These are phyloP conservation scores for Neomicropteryx cornuta DNA, from an alignment of 1,140 invertebrate genomes.

Conservation along the genomic window DNA sequence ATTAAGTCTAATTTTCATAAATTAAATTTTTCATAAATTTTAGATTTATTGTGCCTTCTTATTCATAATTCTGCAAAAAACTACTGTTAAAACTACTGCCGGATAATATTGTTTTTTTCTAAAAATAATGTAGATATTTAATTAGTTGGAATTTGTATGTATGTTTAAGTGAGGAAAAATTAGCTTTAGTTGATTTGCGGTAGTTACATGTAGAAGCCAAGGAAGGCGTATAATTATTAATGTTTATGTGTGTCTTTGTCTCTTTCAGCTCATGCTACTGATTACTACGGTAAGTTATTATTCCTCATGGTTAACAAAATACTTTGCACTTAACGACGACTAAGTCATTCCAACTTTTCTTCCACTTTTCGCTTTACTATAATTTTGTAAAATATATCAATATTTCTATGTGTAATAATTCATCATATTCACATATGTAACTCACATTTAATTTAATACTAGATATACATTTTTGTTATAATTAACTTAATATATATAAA, in stretches of 20 bases:
- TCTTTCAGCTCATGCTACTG: slow-evolving; percentile 86
- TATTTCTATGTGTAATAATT: too few relatives aligned
- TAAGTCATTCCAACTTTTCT: slow-evolving; percentile 16
- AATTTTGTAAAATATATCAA: too few relatives aligned
- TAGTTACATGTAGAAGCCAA: not conserved
- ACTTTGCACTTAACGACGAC: slow-evolving; percentile 16
- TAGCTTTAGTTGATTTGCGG: not conserved
- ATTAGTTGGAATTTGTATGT: not conserved
- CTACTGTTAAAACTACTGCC: not conserved
- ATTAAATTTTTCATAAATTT: too few relatives aligned
- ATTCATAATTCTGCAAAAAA: not conserved
- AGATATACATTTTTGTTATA: too few relatives aligned
- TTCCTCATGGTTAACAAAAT: slow-evolving; percentile 52
- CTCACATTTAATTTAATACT: too few relatives aligned
- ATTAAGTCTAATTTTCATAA: too few relatives aligned
- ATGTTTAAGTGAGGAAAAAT: not conserved
- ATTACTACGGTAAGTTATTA: slow-evolving; percentile 97
- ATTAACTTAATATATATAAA: too few relatives aligned
- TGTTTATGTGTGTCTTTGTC: slow-evolving; percentile 52
- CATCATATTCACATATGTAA: too few relatives aligned
- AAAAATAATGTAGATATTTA: not conserved
- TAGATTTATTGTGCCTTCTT: too few relatives aligned
- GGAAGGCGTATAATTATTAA: slow-evolving; percentile 8
- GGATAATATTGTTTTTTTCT: not conserved
- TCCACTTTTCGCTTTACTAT: too few relatives aligned